Base-by-base conservation (phyloP, 2,888 invertebrate species). In the Synanthedon formicaeformis region DNA sequence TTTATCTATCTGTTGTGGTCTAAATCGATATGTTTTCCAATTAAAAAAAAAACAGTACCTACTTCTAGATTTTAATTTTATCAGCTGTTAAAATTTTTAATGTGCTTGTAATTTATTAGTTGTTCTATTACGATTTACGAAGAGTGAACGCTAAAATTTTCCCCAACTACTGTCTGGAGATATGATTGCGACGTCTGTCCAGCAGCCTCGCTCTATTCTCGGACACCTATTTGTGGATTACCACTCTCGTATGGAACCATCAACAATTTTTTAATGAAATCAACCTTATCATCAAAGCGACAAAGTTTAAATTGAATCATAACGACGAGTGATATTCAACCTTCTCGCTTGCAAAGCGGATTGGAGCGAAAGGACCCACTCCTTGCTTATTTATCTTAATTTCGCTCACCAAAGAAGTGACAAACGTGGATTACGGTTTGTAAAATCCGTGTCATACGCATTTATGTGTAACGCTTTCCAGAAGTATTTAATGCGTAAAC, bases 151-250 rank as follows among this genome's bases (percentile, higher is more conserved):
- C 16, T 16, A 71, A 73, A 63, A 63, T 67, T 71, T 66, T 68
- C 71, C 62, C 67, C 67, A 64, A 58, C 66, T 64, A 65, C 58
- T 66, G 64, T 65, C 79, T 81, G 82, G 81, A 81, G 78, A 81
- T 79, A 57, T 58, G 55, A 53, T 53, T 53, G 56, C 55, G 54
- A 51, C 53, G 57, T 53, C 55, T 57, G 57, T 56, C 58, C 83
- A 85, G 82, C 84, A 83, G 85, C 86, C 86, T 87, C 86, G 85
- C 79, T 84, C 86, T 87, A 87, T 87, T 87, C 84, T 85, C 71
- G 81, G 78, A 78, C 78, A 75, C 76, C 85, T 87, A 87, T 87
- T 87, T 84, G 84, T 83, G 81, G 82, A 85, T 74, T 73, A 81
- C 56, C 55, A 57, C 78, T 78, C 77, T 75, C 69, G 70, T 69